Evolutionary conservation across 1,140 invertebrate genomes (phyloP).

Genomic region (Drosophila parabipectinata): DNA sequence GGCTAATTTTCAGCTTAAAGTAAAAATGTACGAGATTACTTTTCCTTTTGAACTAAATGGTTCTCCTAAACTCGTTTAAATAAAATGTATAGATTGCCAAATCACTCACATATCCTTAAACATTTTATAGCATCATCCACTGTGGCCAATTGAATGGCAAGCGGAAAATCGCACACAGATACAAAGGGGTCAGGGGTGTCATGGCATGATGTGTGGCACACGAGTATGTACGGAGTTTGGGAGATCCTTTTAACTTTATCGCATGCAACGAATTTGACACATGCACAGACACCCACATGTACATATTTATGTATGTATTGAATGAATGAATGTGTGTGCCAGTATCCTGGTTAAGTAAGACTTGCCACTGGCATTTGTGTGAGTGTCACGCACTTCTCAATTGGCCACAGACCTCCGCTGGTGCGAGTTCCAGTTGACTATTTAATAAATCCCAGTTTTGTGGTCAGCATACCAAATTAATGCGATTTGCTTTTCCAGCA

Average conservation of each 20-base stretch:
- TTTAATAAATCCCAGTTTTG: constrained; percentile 80
- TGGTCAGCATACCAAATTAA: constrained; percentile 82
- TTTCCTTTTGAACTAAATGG: too few species aligned
- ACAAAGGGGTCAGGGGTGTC: constrained; percentile 42
- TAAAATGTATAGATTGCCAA: too few species aligned
- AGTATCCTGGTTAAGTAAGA: constrained; percentile 41
- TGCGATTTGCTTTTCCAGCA: constrained; percentile 71
- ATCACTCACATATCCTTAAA: not conserved
- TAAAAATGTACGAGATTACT: too few species aligned
- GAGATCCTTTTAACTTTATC: constrained; percentile 62
- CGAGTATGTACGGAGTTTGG: constrained; percentile 13
- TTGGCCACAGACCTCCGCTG: constrained; percentile 27
- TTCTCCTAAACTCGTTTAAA: too few species aligned
- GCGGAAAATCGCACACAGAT: constrained; percentile 55
- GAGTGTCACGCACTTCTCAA: constrained; percentile 68
- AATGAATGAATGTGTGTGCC: constrained; percentile 4
- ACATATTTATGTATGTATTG: not conserved
- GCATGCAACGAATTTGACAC: constrained; percentile 42
- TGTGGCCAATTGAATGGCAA: constrained; percentile 60
- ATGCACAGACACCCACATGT: constrained; percentile 11
- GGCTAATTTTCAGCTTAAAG: too few species aligned
- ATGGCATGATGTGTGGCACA: constrained; percentile 27
- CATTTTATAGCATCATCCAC: constrained; percentile 31
- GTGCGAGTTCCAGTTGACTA: constrained; percentile 68
- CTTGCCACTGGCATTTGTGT: constrained; percentile 56